These are phyloP conservation scores for Unio delphinus DNA, from an alignment of 2,888 invertebrate genomes.

Conservation along the genomic window DNA sequence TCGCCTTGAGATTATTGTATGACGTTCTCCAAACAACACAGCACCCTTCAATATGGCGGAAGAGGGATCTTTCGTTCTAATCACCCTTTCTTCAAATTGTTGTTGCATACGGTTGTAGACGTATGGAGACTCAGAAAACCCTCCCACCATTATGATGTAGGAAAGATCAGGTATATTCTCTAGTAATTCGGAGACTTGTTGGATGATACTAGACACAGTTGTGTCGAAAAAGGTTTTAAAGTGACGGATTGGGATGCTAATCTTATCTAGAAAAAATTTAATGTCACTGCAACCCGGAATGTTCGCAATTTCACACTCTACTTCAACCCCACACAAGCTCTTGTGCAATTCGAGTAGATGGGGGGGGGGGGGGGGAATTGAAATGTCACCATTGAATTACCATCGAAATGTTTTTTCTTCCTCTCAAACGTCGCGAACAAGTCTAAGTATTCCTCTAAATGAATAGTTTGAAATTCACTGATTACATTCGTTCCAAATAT, in stretches of 20 bases:
- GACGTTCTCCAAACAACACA: slow-evolving; percentile 23
- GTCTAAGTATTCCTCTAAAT: slow-evolving; percentile 22
- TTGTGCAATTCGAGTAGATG: slow-evolving; percentile 12
- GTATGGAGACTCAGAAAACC: slow-evolving; percentile 3
- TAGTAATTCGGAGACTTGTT: neutral
- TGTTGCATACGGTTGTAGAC: neutral
- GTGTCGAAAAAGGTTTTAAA: neutral
- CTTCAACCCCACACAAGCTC: neutral
- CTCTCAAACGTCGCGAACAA: slow-evolving; percentile 19
- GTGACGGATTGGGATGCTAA: neutral
- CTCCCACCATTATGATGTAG: neutral
- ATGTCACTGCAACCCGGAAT: neutral
- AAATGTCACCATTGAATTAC: slow-evolving; percentile 8
- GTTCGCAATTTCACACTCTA: neutral
- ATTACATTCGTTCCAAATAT: slow-evolving; percentile 12
- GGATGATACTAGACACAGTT: neutral
- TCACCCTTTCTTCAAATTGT: neutral
- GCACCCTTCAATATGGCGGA: slow-evolving; percentile 28
- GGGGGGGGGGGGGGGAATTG: slow-evolving; percentile 19
- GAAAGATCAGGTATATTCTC: neutral
- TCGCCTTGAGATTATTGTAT: slow-evolving; percentile 19
- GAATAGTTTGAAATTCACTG: slow-evolving; percentile 7
- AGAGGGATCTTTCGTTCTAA: slow-evolving; percentile 19
- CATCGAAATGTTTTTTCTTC: slow-evolving; percentile 25
- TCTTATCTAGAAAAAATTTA: neutral